A percentile compares a stretch with the other conserved stretches of the same genome.
These are phyloP conservation scores for Dorcus parallelipipedus DNA, from an alignment of 2,888 invertebrate species.

Conservation along the genomic window DNA sequence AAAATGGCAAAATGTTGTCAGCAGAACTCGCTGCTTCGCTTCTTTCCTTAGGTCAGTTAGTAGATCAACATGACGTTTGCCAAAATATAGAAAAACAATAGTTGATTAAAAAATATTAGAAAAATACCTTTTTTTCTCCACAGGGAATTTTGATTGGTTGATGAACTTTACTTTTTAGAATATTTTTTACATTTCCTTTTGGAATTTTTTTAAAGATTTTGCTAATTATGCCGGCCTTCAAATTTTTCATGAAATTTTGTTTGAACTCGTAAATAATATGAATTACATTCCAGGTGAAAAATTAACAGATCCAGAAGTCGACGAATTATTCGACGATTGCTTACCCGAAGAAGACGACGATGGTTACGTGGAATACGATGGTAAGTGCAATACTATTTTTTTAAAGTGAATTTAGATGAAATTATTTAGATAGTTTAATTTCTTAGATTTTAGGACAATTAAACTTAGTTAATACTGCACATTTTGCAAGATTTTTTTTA, in stretches of 20 bases:
- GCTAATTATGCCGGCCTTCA: background rate
- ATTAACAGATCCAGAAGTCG: conserved; percentile 73
- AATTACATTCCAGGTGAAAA: conserved; percentile 66
- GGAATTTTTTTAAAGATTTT: background rate
- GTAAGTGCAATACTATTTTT: conserved; percentile 60
- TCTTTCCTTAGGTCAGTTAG: conserved; percentile 75
- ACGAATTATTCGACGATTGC: conserved; percentile 78
- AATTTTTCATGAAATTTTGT: background rate
- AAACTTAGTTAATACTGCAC: background rate
- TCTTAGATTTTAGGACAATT: too few species aligned
- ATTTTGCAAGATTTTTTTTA: background rate
- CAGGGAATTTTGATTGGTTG: too few species aligned
- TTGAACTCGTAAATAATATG: conserved; percentile 1
- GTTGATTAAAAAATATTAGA: too few species aligned
- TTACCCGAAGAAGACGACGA: conserved; percentile 90
- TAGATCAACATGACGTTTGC: background rate
- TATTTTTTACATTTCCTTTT: background rate
- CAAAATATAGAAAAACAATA: background rate
- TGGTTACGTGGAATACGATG: conserved; percentile 86
- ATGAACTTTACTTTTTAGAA: background rate
- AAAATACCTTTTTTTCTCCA: too few species aligned
- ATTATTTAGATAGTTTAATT: too few species aligned
- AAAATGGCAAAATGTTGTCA: conserved; percentile 91
- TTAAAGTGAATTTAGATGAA: background rate
- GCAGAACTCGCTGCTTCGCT: conserved; percentile 94